phyloP scores from a whole-genome alignment of 2,113 vertebrate species.

The Agapornis roseicollis region DNA sequence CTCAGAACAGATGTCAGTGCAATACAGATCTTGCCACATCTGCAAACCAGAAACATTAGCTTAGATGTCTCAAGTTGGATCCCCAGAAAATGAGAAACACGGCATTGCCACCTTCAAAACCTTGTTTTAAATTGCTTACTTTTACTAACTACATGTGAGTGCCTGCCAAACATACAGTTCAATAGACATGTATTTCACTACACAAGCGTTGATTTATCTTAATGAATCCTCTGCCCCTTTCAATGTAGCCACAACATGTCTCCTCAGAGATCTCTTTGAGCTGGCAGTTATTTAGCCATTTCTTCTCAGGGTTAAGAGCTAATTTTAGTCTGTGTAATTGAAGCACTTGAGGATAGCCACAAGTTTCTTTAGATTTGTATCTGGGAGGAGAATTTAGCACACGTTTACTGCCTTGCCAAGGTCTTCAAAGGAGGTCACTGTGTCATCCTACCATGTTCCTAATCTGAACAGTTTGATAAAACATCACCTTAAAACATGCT shows the following conservation, averaged over 20 bases:
- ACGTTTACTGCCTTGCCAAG: neutral
- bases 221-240: neutral
- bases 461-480: neutral
- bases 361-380: neutral
- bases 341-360: neutral
- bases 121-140: neutral
- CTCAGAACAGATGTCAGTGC: neutral
- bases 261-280: neutral
- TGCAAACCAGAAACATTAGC: slow-evolving; percentile 32
- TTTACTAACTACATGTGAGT: neutral
- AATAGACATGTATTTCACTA: neutral
- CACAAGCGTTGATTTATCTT: neutral
- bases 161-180: neutral
- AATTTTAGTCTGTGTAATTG: neutral
- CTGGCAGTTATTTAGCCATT: neutral
- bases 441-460: neutral
- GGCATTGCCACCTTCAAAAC: neutral
- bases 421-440: neutral
- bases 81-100: neutral
- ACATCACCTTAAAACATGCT: neutral
- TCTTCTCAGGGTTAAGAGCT: neutral
- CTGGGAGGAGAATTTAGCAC: neutral
- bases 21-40: neutral
- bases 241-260: neutral
- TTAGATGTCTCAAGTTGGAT: neutral